These are phyloP conservation scores for Labeo rohita DNA, from an alignment of 2,113 vertebrate genomes.

Conservation along the genomic window DNA sequence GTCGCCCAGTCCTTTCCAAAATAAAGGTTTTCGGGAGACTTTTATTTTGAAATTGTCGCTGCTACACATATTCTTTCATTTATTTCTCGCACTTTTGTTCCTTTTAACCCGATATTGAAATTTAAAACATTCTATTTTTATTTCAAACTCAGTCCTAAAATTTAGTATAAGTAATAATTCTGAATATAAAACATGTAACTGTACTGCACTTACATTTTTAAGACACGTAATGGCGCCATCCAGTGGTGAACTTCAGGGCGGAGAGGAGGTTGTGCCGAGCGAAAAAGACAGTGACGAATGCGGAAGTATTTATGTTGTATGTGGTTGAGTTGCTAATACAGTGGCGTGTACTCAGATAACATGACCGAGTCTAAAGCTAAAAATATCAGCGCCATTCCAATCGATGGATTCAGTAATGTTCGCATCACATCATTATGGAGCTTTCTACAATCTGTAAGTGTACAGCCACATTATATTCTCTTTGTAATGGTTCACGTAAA, in stretches of 20 bases:
- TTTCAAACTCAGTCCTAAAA: neutral
- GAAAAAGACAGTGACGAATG: slow-evolving; percentile 29
- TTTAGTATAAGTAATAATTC: neutral
- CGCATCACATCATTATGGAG: slow-evolving; percentile 79
- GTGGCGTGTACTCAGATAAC: neutral
- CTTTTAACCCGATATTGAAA: neutral
- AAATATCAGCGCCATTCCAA: slow-evolving; percentile 72
- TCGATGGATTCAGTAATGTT: slow-evolving; percentile 76
- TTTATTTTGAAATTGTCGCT: neutral
- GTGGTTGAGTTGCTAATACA: neutral
- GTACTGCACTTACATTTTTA: neutral
- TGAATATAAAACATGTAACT: too few relatives aligned
- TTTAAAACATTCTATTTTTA: neutral
- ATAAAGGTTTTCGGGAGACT: neutral
- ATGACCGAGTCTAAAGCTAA: slow-evolving; percentile 69
- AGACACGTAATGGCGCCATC: neutral
- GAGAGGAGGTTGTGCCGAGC: neutral
- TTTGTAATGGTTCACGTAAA: neutral
- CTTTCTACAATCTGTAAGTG: slow-evolving; percentile 78
- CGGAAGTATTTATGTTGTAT: slow-evolving; percentile 27
- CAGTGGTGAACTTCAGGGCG: neutral
- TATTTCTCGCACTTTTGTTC: neutral
- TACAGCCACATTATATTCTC: neutral
- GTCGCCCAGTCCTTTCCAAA: neutral
- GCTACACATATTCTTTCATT: neutral